Percentiles rank a stretch among this genome's conserved stretches.
phyloP scores from a whole-genome alignment of 2,797 vertebrate species.

The Cetoscarus ocellatus region DNA sequence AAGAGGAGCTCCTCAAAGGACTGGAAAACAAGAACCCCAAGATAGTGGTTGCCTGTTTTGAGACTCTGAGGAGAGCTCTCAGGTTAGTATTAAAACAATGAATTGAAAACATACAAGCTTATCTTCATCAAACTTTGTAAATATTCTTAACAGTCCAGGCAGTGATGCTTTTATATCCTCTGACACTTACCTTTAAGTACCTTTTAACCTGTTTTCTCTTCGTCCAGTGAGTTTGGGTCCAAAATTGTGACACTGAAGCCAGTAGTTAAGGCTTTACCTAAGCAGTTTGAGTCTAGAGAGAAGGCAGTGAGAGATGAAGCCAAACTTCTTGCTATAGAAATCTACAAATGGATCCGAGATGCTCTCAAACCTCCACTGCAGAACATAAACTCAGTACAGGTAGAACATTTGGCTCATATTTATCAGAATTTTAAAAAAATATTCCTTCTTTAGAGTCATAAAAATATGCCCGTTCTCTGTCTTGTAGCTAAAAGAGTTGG shows the following conservation, averaged over 20 bases:
- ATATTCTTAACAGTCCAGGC: neutral
- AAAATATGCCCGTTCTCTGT: constrained; percentile 9
- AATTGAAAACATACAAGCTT: neutral
- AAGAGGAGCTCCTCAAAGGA: constrained; percentile 96
- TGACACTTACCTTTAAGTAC: neutral
- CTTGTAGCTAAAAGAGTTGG: constrained; percentile 93
- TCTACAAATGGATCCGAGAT: constrained; percentile 97
- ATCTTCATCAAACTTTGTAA: neutral
- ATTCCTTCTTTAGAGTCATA: neutral
- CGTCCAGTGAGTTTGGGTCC: constrained; percentile 94
- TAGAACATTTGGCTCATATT: constrained; percentile 55
- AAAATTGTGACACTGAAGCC: constrained; percentile 97
- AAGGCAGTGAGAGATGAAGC: constrained; percentile 97
- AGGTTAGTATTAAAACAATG: constrained; percentile 83
- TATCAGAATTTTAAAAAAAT: neutral
- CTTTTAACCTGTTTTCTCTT: neutral
- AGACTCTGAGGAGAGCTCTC: constrained; percentile 92
- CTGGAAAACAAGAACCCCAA: constrained; percentile 98
- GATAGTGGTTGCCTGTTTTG: constrained; percentile 93
- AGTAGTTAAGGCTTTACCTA: constrained; percentile 95
- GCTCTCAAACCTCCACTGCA: constrained; percentile 92
- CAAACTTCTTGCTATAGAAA: constrained; percentile 94
- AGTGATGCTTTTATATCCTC: neutral
- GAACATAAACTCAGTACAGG: constrained; percentile 96
- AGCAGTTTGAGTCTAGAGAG: constrained; percentile 98